A percentile compares a stretch with the other conserved stretches of the same genome.
These are phyloP conservation scores for Pelobates cultripes DNA, from an alignment of 2,797 vertebrate species.

Conservation along the genomic window DNA sequence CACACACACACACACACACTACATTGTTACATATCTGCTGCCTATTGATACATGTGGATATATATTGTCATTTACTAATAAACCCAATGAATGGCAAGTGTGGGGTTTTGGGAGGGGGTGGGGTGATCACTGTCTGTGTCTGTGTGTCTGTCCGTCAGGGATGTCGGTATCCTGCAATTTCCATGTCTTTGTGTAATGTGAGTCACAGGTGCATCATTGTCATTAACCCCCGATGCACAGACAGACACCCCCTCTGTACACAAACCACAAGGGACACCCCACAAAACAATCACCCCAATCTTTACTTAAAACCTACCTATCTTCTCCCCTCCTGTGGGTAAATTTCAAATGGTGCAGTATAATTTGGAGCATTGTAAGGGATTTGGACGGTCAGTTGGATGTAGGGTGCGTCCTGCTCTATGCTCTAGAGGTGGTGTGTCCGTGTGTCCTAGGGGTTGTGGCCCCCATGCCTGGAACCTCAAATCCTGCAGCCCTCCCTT, in stretches of 20 bases:
- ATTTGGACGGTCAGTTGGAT: background rate
- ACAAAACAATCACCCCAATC: background rate
- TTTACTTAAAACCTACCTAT: slow-evolving; percentile 8
- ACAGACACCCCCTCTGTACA: background rate
- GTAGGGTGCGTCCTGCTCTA: background rate
- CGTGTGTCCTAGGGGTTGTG: background rate
- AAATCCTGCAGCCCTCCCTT: slow-evolving; percentile 4
- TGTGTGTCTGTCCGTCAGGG: background rate
- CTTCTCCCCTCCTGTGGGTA: slow-evolving; percentile 12
- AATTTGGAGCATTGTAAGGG: slow-evolving; percentile 10
- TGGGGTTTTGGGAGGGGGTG: no score
- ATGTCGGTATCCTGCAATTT: background rate
- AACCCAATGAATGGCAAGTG: no score
- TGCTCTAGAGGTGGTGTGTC: background rate
- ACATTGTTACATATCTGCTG: no score
- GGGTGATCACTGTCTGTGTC: no score
- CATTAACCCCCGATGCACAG: no score
- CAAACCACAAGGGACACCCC: slow-evolving; percentile 6
- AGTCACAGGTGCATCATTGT: no score
- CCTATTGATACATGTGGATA: no score
- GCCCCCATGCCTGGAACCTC: background rate
- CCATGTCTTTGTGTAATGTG: background rate
- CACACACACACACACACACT: no score
- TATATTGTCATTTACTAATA: no score
- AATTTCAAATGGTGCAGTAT: slow-evolving; percentile 23